Base-by-base conservation (phyloP, 2,113 vertebrate species). In the Regulus satrapa region DNA sequence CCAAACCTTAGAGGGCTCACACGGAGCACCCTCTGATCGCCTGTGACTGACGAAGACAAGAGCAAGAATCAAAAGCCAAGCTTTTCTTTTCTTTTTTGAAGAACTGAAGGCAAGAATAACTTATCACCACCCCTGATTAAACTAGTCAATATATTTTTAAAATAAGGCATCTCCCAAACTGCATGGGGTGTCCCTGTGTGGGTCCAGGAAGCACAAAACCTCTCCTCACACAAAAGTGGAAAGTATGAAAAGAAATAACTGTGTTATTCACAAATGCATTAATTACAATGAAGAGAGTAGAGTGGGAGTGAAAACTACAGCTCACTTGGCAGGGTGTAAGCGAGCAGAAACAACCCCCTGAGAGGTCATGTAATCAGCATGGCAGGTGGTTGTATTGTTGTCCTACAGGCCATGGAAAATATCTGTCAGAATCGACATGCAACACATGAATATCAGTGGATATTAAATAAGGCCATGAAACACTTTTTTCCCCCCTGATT, bases 171-270 rank as follows among this genome's bases (percentile, higher is more conserved):
- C 55, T 91, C 72, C 64, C 64, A 82, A 14, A 51, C n/a, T n/a
- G 21, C 19, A 20, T 26, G 11, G 13, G 14, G 3, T 52, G n/a
- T 62, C 61, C 36, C 24, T 48, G 0, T 19, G 3, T 21, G 32
- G 29, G 29, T 55, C 14, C 72, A 81, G 29, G 43, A 71, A 75
- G 48, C 26, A 72, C 15, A 63, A 46, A 58, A 84, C 14, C 8
- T 23, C 20, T 45, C 26, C 31, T 89, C 14, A 41, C 6, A 18
- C 25, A n/a, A 17, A 54, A 38, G 19, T 58, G n/a, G 59, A 46
- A 31, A 55, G 17, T 11, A 38, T 18, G 48, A 92, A 32, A 72
- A 82, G 36, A 85, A 85, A 34, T 67, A 94, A 23, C 14, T 26
- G 0, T 12, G 16, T 45, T 72, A 38, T 45, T 88, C 14, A 79